Percentiles rank a stretch among this genome's conserved stretches.
phyloP scores from a whole-genome alignment of 1,140 invertebrate species.

The Pollicipes pollicipes region DNA sequence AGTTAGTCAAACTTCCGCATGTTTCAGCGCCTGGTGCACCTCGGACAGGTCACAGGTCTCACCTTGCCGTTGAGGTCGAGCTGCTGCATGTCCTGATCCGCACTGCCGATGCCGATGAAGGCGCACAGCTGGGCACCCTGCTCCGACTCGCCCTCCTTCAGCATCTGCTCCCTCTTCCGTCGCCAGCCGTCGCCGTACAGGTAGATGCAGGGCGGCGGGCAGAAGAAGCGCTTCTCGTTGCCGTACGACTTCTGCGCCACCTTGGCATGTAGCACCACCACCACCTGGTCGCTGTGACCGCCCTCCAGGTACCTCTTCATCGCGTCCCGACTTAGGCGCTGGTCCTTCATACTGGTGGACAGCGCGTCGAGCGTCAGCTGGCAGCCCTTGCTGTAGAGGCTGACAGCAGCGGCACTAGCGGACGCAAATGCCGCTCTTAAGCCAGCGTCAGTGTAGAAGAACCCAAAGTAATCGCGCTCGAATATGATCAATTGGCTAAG shows the following conservation, averaged over 20 bases:
- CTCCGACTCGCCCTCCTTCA: constrained; percentile 64
- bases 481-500: too few relatives aligned
- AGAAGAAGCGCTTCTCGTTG: constrained; percentile 98
- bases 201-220: constrained; percentile 98
- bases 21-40: too few relatives aligned
- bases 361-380: not conserved
- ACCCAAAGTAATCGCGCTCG: not conserved
- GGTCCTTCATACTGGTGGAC: constrained; percentile 51
- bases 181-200: constrained; percentile 94
- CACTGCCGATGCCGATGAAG: constrained; percentile 96
- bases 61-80: constrained; percentile 75
- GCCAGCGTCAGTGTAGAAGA: not conserved
- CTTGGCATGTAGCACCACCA: constrained; percentile 96
- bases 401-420: not conserved
- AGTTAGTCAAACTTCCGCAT: too few relatives aligned
- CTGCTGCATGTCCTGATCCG: constrained; percentile 97
- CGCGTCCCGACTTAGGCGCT: constrained; percentile 71
- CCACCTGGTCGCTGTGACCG: constrained; percentile 81
- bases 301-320: constrained; percentile 91
- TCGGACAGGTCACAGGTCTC: constrained; percentile 5
- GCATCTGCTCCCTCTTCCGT: constrained; percentile 73
- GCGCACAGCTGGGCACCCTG: constrained; percentile 84
- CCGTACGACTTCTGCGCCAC: constrained; percentile 99
- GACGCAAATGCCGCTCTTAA: constrained; percentile 4
- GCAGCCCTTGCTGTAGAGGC: too few relatives aligned